Evolutionary conservation across 1,140 invertebrate genomes (phyloP).

Genomic region (Pseudomyrmex sp.): DNA sequence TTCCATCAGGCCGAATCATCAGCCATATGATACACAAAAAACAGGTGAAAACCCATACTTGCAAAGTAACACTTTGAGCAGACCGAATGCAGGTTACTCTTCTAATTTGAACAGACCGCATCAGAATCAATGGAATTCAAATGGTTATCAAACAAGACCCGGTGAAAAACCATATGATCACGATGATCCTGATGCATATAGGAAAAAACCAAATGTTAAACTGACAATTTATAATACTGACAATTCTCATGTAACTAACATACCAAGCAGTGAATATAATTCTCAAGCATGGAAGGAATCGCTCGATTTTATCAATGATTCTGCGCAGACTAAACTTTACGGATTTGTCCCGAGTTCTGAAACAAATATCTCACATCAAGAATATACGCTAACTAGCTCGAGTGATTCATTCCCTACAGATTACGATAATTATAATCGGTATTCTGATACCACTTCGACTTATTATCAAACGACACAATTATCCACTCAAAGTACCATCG

Average conservation of each 20-base stretch:
- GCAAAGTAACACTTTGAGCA: conserved; percentile 14
- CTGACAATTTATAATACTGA: conserved; percentile 6
- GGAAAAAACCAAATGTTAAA: conserved; percentile 5
- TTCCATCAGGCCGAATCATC: background rate
- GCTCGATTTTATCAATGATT: background rate
- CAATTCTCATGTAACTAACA: background rate
- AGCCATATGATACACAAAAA: conserved; percentile 9
- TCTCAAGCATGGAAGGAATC: conserved; percentile 26
- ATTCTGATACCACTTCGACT: background rate
- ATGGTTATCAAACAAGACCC: conserved; percentile 11
- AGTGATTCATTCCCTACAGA: background rate
- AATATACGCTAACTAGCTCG: background rate
- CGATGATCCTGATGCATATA: background rate
- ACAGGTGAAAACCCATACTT: conserved; percentile 6
- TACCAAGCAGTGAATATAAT: conserved; percentile 28
- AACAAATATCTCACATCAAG: conserved; percentile 15
- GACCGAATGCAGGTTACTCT: background rate
- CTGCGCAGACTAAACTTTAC: background rate
- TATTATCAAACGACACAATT: conserved; percentile 13
- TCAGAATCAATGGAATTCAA: conserved; percentile 17
- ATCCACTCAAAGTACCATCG: conserved; percentile 5
- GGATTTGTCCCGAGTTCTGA: conserved; percentile 24
- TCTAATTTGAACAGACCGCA: conserved; percentile 35
- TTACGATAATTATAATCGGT: conserved; percentile 3
- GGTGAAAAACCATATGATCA: background rate